Percentiles rank a stretch among this genome's conserved stretches.
phyloP scores from a whole-genome alignment of 2,888 invertebrate genomes.

The Norana najaformis region DNA sequence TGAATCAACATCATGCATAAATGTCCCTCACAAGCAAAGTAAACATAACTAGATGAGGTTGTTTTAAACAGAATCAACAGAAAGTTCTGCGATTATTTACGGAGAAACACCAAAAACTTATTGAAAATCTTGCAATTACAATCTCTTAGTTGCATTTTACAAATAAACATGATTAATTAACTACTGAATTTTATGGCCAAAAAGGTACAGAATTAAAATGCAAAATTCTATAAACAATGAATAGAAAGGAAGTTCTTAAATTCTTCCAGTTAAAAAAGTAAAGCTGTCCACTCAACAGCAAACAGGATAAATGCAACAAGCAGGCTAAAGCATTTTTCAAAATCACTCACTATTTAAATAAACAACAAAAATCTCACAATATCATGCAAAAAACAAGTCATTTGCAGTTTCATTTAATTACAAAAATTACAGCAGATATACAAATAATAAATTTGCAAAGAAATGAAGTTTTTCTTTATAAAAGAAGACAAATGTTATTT shows the following conservation, averaged over 20 bases:
- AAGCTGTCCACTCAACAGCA: background rate
- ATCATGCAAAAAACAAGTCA: background rate
- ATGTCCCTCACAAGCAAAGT: constrained; percentile 4
- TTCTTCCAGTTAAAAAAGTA: background rate
- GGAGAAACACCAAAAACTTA: background rate
- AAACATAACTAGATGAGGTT: too few species aligned
- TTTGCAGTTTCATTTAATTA: background rate
- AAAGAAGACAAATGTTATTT: background rate
- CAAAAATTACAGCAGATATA: background rate
- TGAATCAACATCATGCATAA: background rate
- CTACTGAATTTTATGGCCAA: background rate
- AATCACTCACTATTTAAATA: background rate
- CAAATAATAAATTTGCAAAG: background rate
- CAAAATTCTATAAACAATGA: too few species aligned
- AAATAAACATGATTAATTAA: background rate
- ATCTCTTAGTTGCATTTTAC: background rate
- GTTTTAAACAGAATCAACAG: background rate
- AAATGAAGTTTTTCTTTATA: background rate
- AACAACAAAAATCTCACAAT: background rate
- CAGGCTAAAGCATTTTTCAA: constrained; percentile 8
- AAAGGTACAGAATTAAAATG: background rate
- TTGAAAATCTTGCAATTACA: background rate
- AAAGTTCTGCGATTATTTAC: background rate
- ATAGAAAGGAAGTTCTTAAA: background rate
- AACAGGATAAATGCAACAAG: constrained; percentile 4